Evolutionary conservation across 2,888 invertebrate species (phyloP).

Genomic region (Tenodera sinensis): DNA sequence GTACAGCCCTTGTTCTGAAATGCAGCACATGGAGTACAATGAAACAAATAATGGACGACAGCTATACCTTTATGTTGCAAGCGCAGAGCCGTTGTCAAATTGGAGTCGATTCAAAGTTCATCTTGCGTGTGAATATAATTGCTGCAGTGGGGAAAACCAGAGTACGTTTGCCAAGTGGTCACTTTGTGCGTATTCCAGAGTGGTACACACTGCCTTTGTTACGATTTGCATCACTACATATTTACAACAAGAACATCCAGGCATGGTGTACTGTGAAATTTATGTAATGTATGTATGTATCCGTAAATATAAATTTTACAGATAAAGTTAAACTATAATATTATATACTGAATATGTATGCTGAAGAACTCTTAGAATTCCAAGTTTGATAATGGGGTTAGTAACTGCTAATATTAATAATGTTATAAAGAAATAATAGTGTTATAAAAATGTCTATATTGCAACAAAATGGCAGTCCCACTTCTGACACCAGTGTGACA

Average conservation of each 20-base stretch:
- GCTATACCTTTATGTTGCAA: not conserved
- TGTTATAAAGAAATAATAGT: no score
- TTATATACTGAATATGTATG: no score
- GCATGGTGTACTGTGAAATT: not conserved
- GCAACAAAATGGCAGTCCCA: no score
- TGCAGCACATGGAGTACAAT: not conserved
- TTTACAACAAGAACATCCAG: not conserved
- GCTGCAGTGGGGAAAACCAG: not conserved
- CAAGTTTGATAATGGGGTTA: no score
- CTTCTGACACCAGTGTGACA: no score
- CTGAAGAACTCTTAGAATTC: no score
- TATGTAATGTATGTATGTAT: not conserved
- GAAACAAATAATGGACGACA: not conserved
- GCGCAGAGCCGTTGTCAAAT: not conserved
- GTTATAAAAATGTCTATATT: no score
- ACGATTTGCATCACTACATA: not conserved
- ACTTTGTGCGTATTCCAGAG: not conserved
- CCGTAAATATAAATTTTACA: no score
- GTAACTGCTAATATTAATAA: no score
- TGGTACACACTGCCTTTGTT: not conserved
- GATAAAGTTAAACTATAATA: no score
- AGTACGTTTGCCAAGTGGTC: not conserved
- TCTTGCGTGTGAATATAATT: slow-evolving; percentile 7
- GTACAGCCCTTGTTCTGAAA: not conserved
- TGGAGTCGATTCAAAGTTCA: slow-evolving; percentile 1